phyloP scores from a whole-genome alignment of 2,113 vertebrate species.

The Physeter macrocephalus region DNA sequence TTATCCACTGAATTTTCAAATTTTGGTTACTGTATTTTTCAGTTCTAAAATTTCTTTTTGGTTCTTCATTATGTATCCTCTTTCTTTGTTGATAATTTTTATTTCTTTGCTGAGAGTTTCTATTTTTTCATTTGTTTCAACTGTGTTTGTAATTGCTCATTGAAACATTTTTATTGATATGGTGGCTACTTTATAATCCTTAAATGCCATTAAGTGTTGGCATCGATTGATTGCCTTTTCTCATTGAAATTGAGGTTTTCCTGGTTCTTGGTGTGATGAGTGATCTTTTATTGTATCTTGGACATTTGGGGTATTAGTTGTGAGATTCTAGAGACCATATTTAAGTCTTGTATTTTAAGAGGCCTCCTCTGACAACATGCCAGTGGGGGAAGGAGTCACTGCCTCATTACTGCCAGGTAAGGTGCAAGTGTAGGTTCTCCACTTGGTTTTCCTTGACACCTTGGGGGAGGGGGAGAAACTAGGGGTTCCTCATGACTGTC shows the following conservation, averaged over 20 bases:
- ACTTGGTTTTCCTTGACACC: not conserved
- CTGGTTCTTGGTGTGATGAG: not conserved
- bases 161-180: not conserved
- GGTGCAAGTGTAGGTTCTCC: not conserved
- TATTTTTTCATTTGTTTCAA: slow-evolving; percentile 5
- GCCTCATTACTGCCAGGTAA: not conserved
- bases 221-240: not conserved
- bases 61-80: not conserved
- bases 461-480: not conserved
- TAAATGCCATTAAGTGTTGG: not conserved
- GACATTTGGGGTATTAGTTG: not conserved
- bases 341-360: not conserved
- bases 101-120: not conserved
- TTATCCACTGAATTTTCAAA: not conserved
- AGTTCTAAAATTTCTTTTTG: slow-evolving; percentile 7
- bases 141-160: not conserved
- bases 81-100: slow-evolving; percentile 2
- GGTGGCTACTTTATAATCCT: not conserved
- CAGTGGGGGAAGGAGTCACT: not conserved
- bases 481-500: not conserved
- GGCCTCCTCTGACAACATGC: not conserved
- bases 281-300: not conserved
- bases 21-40: not conserved
- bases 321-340: not conserved
- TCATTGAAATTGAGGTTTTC: not conserved